Conservation (phyloP, 1,140 invertebrate species). For the Drosophila aff. region DNA sequence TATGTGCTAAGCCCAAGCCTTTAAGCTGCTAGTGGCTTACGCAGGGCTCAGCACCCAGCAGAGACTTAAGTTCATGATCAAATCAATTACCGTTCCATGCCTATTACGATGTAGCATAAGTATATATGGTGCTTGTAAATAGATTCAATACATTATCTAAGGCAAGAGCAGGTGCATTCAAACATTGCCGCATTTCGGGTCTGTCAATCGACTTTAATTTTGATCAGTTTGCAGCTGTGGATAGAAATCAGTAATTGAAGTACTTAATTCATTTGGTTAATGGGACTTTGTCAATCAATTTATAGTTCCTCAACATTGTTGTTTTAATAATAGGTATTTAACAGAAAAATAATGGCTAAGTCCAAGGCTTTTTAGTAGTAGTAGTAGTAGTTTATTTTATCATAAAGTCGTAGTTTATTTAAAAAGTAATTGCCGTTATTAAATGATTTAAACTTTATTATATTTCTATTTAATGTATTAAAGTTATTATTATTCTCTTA, state of each 20-base stretch:
- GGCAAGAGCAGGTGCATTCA: constrained; percentile 59
- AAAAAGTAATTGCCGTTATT: too few species aligned
- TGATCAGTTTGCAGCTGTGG: constrained; percentile 3
- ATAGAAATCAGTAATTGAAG: not conserved
- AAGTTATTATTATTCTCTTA: not conserved
- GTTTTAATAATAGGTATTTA: not conserved
- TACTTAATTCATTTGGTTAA: not conserved
- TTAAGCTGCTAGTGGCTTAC: constrained; percentile 29
- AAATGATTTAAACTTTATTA: not conserved
- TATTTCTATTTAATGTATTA: not conserved
- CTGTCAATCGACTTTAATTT: constrained; percentile 50
- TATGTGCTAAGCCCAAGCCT: constrained; percentile 10
- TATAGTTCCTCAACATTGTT: not conserved
- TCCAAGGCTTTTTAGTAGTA: too few species aligned
- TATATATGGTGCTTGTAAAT: not conserved
- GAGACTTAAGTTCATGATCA: constrained; percentile 73
- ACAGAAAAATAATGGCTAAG: too few species aligned
- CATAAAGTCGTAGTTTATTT: too few species aligned
- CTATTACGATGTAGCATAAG: constrained; percentile 37
- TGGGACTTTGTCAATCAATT: not conserved
- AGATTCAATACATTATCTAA: not conserved
- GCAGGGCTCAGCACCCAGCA: constrained; percentile 29
- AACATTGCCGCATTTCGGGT: constrained; percentile 20
- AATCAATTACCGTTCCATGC: constrained; percentile 60
- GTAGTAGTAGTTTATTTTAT: too few species aligned